Evolutionary conservation across 1,140 invertebrate genomes (phyloP).

Genomic region (Tetramorium alpestre): DNA sequence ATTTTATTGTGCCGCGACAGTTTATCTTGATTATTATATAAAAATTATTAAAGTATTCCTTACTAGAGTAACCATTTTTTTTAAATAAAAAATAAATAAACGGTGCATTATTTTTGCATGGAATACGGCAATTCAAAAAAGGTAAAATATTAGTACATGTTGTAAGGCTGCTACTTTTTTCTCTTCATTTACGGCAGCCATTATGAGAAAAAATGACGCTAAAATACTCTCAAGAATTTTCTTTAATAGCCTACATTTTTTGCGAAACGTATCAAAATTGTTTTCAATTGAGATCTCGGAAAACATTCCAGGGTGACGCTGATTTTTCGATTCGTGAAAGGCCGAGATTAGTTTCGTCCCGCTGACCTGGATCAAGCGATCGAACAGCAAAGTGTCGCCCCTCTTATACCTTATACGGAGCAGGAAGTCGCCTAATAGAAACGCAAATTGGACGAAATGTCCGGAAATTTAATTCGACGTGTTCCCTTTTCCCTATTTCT

Average conservation of each 20-base stretch:
- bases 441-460: constrained; percentile 21
- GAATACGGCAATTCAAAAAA: no score
- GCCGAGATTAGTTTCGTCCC: constrained; percentile 5
- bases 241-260: not conserved
- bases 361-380: constrained; percentile 6
- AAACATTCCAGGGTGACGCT: not conserved
- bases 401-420: not conserved
- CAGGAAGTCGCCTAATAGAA: constrained; percentile 37
- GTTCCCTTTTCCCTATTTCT: not conserved
- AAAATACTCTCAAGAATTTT: no score
- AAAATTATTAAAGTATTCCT: no score
- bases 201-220: no score
- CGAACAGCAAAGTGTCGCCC: not conserved
- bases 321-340: not conserved
- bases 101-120: no score
- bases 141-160: no score
- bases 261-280: not conserved
- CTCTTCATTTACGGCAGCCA: no score
- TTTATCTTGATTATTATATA: no score
- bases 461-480: constrained; percentile 25
- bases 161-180: no score
- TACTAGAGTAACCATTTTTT: no score
- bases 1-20: no score
- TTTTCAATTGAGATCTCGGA: not conserved
- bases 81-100: no score